Percentiles rank a stretch among this genome's conserved stretches.
Conservation (phyloP, 1,140 invertebrate species). For the Uloborus diversus region DNA sequence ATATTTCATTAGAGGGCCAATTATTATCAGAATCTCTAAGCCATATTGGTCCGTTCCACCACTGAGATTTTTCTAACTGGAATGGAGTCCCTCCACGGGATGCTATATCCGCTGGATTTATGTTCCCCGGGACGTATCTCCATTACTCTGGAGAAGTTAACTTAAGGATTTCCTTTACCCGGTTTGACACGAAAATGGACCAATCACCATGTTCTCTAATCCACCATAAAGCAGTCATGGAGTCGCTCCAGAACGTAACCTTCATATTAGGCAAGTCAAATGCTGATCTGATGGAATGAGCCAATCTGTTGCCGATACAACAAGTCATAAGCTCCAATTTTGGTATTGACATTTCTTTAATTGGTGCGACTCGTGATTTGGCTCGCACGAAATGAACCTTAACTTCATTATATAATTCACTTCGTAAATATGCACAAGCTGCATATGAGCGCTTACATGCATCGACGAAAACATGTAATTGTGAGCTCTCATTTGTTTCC, state of each 20-base stretch:
- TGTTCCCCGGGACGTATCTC: slow-evolving; percentile 3
- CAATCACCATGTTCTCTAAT: background rate
- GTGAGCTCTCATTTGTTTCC: background rate
- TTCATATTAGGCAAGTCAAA: background rate
- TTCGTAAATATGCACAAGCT: slow-evolving; percentile 2
- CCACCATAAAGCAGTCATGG: slow-evolving; percentile 4
- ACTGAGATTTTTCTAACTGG: background rate
- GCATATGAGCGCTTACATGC: background rate
- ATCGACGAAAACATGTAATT: background rate
- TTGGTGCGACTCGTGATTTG: slow-evolving; percentile 22
- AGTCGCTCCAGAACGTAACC: background rate
- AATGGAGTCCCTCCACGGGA: background rate
- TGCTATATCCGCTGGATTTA: slow-evolving; percentile 15
- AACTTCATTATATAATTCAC: slow-evolving; percentile 14
- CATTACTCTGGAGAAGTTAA: background rate
- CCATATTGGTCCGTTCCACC: slow-evolving; percentile 18
- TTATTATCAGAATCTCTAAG: background rate
- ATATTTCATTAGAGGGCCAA: slow-evolving; percentile 10
- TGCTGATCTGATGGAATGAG: background rate
- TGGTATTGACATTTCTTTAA: slow-evolving; percentile 1
- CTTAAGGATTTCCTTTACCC: background rate
- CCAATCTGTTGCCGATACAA: background rate
- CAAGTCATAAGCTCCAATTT: slow-evolving; percentile 20
- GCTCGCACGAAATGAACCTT: background rate
- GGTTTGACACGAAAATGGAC: slow-evolving; percentile 12